These are phyloP conservation scores for Pseudomyrmex concolor DNA, from an alignment of 1,140 invertebrate species.

Conservation along the genomic window DNA sequence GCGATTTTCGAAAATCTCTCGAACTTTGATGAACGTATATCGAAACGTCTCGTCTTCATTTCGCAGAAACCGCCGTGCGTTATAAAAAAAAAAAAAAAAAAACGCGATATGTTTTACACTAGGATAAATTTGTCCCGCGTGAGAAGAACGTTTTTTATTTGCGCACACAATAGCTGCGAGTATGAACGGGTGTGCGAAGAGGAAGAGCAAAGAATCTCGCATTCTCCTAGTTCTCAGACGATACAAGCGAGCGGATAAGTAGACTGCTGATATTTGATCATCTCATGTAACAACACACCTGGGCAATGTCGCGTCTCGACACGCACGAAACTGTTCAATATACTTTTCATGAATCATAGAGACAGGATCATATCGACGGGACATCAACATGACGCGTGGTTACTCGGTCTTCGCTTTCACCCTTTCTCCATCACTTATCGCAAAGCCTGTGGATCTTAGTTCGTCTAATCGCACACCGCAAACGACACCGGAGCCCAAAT, in stretches of 20 bases:
- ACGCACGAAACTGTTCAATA: not conserved
- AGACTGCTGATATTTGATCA: constrained; percentile 32
- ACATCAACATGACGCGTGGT: constrained; percentile 27
- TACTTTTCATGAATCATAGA: constrained; percentile 45
- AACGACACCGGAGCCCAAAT: constrained; percentile 54
- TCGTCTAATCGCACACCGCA: constrained; percentile 37
- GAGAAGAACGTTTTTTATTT: constrained; percentile 24
- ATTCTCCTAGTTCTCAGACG: constrained; percentile 41
- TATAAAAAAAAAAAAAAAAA: not conserved
- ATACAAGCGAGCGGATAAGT: constrained; percentile 31
- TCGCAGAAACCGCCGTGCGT: not conserved
- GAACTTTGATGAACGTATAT: constrained; percentile 4
- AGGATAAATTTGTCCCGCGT: not conserved
- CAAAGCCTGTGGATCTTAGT: constrained; percentile 27
- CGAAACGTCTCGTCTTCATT: constrained; percentile 4
- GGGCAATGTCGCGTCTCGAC: not conserved
- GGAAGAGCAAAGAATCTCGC: constrained; percentile 21
- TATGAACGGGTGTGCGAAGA: not conserved
- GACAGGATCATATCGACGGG: constrained; percentile 15
- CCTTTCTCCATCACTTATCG: constrained; percentile 54
- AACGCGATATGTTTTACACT: not conserved
- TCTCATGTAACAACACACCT: constrained; percentile 4
- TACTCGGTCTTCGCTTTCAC: constrained; percentile 46
- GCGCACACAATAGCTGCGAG: not conserved
- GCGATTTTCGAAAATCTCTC: constrained; percentile 4